Evolutionary conservation across 2,113 vertebrate genomes (phyloP).

Genomic region (Recurvirostra avosetta): DNA sequence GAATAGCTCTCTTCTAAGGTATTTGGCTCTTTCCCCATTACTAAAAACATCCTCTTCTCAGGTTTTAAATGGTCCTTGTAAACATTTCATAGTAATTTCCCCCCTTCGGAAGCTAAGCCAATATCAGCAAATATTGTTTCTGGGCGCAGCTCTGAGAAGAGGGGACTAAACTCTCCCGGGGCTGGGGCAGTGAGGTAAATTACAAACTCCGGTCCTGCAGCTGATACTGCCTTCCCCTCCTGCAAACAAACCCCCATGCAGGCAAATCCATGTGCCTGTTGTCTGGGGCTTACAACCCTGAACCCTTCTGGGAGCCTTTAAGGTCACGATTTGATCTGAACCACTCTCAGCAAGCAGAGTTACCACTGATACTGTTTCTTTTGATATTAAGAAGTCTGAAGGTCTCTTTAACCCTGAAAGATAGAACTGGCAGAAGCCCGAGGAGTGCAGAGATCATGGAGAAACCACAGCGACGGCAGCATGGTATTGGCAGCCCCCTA

Average conservation of each 20-base stretch:
- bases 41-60: neutral
- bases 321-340: neutral
- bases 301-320: neutral
- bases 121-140: neutral
- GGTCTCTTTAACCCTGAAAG: neutral
- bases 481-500: neutral
- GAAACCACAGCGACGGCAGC: neutral
- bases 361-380: neutral
- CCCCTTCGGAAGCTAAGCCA: neutral
- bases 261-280: neutral
- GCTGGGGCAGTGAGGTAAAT: neutral
- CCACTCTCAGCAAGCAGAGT: fast-evolving
- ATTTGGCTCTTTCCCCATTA: neutral
- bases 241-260: neutral
- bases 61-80: neutral
- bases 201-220: neutral
- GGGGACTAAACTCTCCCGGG: neutral
- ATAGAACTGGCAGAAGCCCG: neutral
- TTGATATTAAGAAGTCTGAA: neutral
- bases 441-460: neutral
- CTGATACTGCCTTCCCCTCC: neutral
- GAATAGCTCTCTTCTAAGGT: neutral
- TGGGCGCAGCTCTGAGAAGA: neutral
- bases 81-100: neutral
- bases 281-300: neutral